These are phyloP conservation scores for Drosophila kurseongensis DNA, from an alignment of 1,140 invertebrate species.

Conservation along the genomic window DNA sequence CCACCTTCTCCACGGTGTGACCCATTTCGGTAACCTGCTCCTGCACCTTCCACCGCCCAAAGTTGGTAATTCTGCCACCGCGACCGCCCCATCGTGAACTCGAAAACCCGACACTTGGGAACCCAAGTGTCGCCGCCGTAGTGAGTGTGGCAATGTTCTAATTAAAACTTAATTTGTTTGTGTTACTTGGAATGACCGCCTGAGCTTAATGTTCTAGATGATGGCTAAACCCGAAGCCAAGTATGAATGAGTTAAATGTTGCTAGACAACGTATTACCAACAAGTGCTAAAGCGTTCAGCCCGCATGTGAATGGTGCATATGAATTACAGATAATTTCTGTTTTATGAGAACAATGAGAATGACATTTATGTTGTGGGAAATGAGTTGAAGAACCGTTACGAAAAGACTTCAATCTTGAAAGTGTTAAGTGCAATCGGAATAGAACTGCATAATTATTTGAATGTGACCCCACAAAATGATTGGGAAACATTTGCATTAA, in stretches of 20 bases:
- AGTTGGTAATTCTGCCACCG: neutral
- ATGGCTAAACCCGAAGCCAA: slow-evolving; percentile 19
- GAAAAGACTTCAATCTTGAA: slow-evolving; percentile 31
- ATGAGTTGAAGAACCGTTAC: slow-evolving; percentile 56
- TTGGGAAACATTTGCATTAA: slow-evolving; percentile 21
- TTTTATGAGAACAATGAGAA: slow-evolving; percentile 53
- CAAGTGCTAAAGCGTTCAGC: slow-evolving; percentile 39
- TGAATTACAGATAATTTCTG: slow-evolving; percentile 42
- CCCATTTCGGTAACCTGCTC: slow-evolving; percentile 47
- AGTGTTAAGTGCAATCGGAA: slow-evolving; percentile 52
- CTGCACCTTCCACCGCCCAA: slow-evolving; percentile 10
- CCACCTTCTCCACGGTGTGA: slow-evolving; percentile 3
- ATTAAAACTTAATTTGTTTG: slow-evolving; percentile 70
- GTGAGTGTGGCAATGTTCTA: slow-evolving; percentile 73
- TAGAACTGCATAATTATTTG: slow-evolving; percentile 27
- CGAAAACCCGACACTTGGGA: slow-evolving; percentile 18
- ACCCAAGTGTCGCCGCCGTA: slow-evolving; percentile 8
- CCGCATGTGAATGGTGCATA: slow-evolving; percentile 47
- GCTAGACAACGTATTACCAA: slow-evolving; percentile 15
- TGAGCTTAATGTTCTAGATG: slow-evolving; percentile 51
- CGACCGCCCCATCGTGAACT: slow-evolving; percentile 29
- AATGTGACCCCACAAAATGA: slow-evolving; percentile 2
- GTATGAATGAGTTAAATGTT: slow-evolving; percentile 30
- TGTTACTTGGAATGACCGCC: slow-evolving; percentile 70
- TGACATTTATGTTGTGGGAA: slow-evolving; percentile 65